Conservation (phyloP, 2,113 vertebrate species). For the Theristicus caerulescens region DNA sequence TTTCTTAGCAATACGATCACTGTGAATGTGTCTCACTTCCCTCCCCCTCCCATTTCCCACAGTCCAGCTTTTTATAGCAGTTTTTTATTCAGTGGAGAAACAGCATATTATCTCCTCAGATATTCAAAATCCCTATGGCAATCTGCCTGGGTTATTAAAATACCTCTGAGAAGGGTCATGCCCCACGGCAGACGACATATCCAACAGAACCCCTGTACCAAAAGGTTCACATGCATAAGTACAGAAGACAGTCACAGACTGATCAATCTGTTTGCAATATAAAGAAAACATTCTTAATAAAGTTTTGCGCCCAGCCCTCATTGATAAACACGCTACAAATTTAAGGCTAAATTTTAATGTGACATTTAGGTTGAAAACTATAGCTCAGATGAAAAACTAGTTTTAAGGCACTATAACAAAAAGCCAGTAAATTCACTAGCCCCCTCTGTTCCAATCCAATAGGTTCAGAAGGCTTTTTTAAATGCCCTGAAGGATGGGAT, state of each 20-base stretch:
- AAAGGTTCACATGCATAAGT: not conserved
- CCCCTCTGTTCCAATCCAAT: not conserved
- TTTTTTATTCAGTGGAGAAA: not conserved
- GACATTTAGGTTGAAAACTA: not conserved
- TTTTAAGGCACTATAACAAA: not conserved
- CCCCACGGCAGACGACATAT: not conserved
- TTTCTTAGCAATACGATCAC: not conserved
- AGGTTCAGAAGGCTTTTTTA: not conserved
- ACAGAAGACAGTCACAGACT: not conserved
- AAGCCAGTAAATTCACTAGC: not conserved
- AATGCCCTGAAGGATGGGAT: not conserved
- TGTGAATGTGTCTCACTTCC: not conserved
- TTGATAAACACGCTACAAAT: not conserved
- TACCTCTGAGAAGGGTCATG: not conserved
- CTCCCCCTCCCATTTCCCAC: not conserved
- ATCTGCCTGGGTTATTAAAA: not conserved
- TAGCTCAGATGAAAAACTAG: not conserved
- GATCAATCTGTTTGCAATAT: not conserved
- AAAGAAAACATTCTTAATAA: not conserved
- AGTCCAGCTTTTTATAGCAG: not conserved
- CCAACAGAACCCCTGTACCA: not conserved
- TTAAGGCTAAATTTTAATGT: not conserved
- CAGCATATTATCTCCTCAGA: not conserved
- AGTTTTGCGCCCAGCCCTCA: not conserved
- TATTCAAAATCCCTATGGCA: not conserved